phyloP scores from a whole-genome alignment of 2,797 vertebrate genomes.

The Chelon labrosus region DNA sequence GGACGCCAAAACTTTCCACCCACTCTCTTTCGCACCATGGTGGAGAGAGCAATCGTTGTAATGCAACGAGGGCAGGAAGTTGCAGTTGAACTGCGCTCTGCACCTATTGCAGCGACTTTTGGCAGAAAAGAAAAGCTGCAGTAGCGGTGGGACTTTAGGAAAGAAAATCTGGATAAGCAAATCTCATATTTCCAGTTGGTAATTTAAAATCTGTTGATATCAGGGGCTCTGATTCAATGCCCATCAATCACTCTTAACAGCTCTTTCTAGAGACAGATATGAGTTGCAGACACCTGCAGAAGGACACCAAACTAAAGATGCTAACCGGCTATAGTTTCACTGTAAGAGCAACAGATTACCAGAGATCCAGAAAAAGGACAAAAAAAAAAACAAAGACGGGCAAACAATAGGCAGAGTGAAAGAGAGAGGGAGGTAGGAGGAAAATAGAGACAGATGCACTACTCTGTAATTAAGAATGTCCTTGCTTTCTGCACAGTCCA shows the following conservation, averaged over 20 bases:
- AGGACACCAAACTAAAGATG: constrained; percentile 6
- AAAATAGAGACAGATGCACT: constrained; percentile 39
- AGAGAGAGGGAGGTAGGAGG: constrained; percentile 3
- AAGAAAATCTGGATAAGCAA: no score
- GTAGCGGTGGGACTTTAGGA: no score
- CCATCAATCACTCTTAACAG: background rate
- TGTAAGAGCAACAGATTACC: background rate
- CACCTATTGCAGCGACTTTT: background rate
- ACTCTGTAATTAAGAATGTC: constrained; percentile 71
- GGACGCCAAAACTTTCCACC: constrained; percentile 5
- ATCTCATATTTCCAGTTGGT: no score
- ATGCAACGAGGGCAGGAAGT: background rate
- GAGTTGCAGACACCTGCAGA: background rate
- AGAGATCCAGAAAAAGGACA: constrained; percentile 8
- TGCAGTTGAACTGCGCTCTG: background rate
- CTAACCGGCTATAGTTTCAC: background rate
- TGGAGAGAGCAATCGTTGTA: background rate
- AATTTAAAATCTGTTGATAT: no score
- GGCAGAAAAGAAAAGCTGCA: background rate
- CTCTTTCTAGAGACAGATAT: background rate
- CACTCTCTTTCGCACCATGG: background rate
- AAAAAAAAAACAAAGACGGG: constrained; percentile 30
- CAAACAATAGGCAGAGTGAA: constrained; percentile 30
- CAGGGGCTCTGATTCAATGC: background rate
- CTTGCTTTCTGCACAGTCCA: constrained; percentile 57